Conservation (phyloP, 53 echinoderm and acorn worm species). For the Luidia sarsii region DNA sequence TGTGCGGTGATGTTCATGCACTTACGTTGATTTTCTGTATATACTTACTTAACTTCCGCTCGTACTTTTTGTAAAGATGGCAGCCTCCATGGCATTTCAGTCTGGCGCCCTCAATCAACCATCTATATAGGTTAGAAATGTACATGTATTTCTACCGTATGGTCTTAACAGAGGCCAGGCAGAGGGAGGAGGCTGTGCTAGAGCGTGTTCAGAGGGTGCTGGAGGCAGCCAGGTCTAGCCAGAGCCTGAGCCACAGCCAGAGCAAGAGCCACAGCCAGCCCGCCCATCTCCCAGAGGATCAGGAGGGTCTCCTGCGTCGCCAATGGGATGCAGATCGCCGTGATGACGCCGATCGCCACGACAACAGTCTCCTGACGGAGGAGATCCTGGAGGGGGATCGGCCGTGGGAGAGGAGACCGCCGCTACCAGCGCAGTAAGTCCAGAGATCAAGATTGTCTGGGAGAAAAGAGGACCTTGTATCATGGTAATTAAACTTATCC, state of each 20-base stretch:
- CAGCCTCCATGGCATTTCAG: no score
- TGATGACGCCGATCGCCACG: constrained; percentile 45
- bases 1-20: no score
- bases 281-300: no score
- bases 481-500: no score
- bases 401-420: constrained; percentile 63
- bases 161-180: constrained; percentile 42
- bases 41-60: no score
- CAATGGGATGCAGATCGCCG: not conserved
- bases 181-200: constrained; percentile 68
- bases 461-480: no score
- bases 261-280: not conserved
- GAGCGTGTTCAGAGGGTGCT: constrained; percentile 66
- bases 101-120: no score
- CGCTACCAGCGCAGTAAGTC: constrained; percentile 54
- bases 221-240: constrained; percentile 25
- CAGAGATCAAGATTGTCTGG: no score
- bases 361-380: constrained; percentile 66
- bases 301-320: not conserved
- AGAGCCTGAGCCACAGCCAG: no score
- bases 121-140: no score
- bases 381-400: constrained; percentile 75
- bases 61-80: no score
- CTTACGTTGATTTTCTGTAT: no score
- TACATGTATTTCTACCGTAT: not conserved